These are phyloP conservation scores for Biston betularia DNA, from an alignment of 2,888 invertebrate species.

Conservation along the genomic window DNA sequence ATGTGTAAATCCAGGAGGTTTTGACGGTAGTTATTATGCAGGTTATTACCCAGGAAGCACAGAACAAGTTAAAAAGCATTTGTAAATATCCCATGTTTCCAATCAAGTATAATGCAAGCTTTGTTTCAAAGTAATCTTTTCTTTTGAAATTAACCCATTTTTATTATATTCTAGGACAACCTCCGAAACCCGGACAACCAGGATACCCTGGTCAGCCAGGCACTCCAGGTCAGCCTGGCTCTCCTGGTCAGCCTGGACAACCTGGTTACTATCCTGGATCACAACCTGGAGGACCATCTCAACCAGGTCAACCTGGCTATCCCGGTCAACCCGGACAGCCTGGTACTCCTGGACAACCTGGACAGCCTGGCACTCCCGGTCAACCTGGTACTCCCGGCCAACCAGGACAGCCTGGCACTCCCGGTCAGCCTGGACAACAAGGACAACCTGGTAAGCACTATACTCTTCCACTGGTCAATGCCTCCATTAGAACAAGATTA, in stretches of 20 bases:
- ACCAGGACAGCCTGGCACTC: slow-evolving; percentile 7
- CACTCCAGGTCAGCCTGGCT: slow-evolving; percentile 24
- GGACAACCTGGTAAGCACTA: slow-evolving; percentile 35
- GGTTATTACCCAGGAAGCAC: slow-evolving; percentile 55
- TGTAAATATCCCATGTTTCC: too few species aligned
- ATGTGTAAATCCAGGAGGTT: slow-evolving; percentile 3
- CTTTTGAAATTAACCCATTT: too few species aligned
- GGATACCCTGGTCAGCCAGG: slow-evolving; percentile 28
- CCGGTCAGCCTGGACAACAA: slow-evolving; percentile 41
- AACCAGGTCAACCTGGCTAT: slow-evolving; percentile 42
- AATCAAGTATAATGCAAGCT: too few species aligned
- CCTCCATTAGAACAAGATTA: too few species aligned
- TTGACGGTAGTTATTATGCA: slow-evolving; percentile 27
- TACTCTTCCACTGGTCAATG: too few species aligned
- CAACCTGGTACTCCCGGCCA: slow-evolving; percentile 52
- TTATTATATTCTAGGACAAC: not conserved
- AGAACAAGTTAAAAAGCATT: slow-evolving; percentile 24
- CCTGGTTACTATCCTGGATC: slow-evolving; percentile 41
- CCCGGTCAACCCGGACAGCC: slow-evolving; percentile 48
- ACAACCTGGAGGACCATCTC: slow-evolving; percentile 43
- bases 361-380: slow-evolving; percentile 45
- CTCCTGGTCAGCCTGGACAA: slow-evolving; percentile 24
- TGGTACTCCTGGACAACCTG: slow-evolving; percentile 53
- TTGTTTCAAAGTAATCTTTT: too few species aligned
- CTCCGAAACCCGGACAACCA: too few species aligned